Percentiles rank a stretch among this genome's conserved stretches.
Conservation (phyloP, 2,888 invertebrate species). For the Chaitophorus viminalis region DNA sequence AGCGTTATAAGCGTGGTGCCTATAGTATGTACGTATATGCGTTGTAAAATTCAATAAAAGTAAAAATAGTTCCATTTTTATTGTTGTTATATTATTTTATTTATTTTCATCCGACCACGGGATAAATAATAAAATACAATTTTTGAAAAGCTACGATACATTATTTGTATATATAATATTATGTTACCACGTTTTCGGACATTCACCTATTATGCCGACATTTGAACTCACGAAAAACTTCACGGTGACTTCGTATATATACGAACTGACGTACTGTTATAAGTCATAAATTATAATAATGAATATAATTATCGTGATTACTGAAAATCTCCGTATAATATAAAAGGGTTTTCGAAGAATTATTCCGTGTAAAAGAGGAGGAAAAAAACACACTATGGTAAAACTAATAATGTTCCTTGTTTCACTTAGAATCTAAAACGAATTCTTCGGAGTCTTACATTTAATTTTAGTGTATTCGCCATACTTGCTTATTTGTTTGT, state of each 20-base stretch:
- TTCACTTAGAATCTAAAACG: neutral
- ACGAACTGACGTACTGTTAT: too few relatives aligned
- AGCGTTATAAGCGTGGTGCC: neutral
- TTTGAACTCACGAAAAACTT: too few relatives aligned
- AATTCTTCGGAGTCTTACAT: neutral
- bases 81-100: slow-evolving; percentile 27
- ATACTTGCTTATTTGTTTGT: too few relatives aligned
- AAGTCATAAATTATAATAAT: too few relatives aligned
- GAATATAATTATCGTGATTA: too few relatives aligned
- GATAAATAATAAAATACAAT: neutral
- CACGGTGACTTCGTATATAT: too few relatives aligned
- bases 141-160: neutral
- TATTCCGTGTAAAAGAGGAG: too few relatives aligned
- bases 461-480: too few relatives aligned
- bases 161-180: too few relatives aligned
- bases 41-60: neutral
- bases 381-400: neutral
- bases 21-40: too few relatives aligned
- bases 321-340: too few relatives aligned
- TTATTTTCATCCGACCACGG: neutral
- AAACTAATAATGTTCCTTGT: neutral
- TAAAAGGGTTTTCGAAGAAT: too few relatives aligned
- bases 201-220: neutral
- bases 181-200: neutral
- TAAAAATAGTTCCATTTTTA: slow-evolving; percentile 13